These are phyloP conservation scores for Drosophila quadrilineata DNA, from an alignment of 1,140 invertebrate genomes.

Conservation along the genomic window DNA sequence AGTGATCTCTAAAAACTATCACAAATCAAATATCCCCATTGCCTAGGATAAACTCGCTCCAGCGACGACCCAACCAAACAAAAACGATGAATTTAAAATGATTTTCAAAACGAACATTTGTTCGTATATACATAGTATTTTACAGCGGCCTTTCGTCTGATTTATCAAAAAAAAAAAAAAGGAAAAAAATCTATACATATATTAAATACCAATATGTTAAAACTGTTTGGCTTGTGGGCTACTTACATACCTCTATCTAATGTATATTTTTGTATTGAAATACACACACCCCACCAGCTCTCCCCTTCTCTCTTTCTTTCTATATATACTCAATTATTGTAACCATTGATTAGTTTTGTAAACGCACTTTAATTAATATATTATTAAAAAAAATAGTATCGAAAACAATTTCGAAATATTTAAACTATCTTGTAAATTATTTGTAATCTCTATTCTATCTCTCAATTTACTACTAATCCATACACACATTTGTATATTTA, in stretches of 20 bases:
- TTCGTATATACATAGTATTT: no score
- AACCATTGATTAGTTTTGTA: slow-evolving; percentile 46
- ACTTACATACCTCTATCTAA: slow-evolving; percentile 42
- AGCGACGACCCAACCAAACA: slow-evolving; percentile 17
- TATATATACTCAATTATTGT: no score
- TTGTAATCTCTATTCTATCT: slow-evolving; percentile 54
- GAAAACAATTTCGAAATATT: no score
- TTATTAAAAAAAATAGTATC: slow-evolving; percentile 2
- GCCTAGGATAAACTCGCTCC: slow-evolving; percentile 67
- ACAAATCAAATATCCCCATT: slow-evolving; percentile 32
- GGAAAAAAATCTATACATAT: no score
- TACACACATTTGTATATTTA: slow-evolving; percentile 38
- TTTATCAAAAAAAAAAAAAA: slow-evolving; percentile 39
- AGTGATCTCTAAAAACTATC: slow-evolving; percentile 26
- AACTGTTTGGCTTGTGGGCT: slow-evolving; percentile 74
- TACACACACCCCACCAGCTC: slow-evolving; percentile 2
- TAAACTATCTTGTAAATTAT: slow-evolving; percentile 35
- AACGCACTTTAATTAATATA: slow-evolving; percentile 37
- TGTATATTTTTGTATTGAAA: slow-evolving; percentile 19
- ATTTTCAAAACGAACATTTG: slow-evolving; percentile 13
- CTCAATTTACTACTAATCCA: slow-evolving; percentile 43
- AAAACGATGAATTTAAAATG: slow-evolving; percentile 16
- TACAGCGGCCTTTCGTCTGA: slow-evolving; percentile 13
- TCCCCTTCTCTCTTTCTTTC: no score
- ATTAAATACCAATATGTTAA: slow-evolving; percentile 81